Percentiles rank a stretch among this genome's conserved stretches.
Evolutionary conservation across 2,113 vertebrate genomes (phyloP).

Genomic region (Ailurus styani): DNA sequence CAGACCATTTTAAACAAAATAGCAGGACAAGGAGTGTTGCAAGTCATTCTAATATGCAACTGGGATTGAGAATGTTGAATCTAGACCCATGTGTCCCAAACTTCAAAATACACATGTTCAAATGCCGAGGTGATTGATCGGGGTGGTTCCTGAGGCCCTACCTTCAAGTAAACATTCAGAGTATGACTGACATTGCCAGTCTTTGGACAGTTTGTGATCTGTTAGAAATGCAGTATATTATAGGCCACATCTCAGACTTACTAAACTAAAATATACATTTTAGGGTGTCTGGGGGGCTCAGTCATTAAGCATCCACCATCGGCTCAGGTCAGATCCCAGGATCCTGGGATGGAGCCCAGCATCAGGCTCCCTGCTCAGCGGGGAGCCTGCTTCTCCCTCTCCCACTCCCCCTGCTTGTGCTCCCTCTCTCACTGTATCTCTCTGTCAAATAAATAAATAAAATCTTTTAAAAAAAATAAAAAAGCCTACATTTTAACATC

Average conservation of each 20-base stretch:
- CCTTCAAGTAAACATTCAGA: background rate
- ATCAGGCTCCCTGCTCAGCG: too few relatives aligned
- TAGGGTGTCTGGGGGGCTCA: too few relatives aligned
- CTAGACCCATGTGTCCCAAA: too few relatives aligned
- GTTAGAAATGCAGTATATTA: background rate
- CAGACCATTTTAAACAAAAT: background rate
- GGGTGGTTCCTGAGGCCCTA: rapidly evolving
- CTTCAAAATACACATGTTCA: background rate
- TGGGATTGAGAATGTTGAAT: background rate
- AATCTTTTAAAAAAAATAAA: too few relatives aligned
- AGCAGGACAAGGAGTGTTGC: background rate
- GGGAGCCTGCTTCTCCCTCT: too few relatives aligned
- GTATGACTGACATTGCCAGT: rapidly evolving
- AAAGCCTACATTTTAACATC: background rate
- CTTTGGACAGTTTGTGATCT: background rate
- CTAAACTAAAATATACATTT: background rate
- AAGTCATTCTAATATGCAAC: rapidly evolving
- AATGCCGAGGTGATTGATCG: background rate
- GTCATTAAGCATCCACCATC: too few relatives aligned
- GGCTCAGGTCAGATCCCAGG: too few relatives aligned
- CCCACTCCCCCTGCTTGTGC: too few relatives aligned
- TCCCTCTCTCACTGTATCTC: too few relatives aligned
- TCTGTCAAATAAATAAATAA: too few relatives aligned
- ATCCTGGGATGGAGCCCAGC: too few relatives aligned
- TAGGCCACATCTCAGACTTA: background rate